Evolutionary conservation across 2,888 invertebrate genomes (phyloP), one percentile per base, ranked within the genome.

Genomic region (Apantesis nais): DNA sequence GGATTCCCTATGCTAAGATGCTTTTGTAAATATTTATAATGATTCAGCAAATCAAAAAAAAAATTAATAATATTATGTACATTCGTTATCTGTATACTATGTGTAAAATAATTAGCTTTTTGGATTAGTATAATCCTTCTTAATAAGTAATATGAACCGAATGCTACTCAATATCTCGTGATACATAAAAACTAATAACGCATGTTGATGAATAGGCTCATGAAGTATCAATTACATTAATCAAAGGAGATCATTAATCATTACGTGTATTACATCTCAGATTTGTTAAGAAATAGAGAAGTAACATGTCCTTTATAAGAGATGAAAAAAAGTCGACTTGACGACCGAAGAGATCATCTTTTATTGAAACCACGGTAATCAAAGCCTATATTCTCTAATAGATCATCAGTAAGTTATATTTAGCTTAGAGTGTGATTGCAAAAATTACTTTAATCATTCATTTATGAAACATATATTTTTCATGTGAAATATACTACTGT

Each of bases 211-310:
- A 25, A 41, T 25, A 58, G 31, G 25, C 16, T 61, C 25, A 41
- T 9, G 55, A 60, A 62, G 62, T 68, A 55, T 5, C 60, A 65
- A 62, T 62, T 64, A 69, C 9, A n/a, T 60, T 29, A 29, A 65
- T 65, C 60, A 69, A 69, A 69, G 48, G 60, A 14, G 37, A 60
- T 48, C 29, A 69, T 61, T 65, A 48, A 69, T 69, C 65, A 64
- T 60, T 62, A 39, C 16, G 11, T 62, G 39, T 39, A n/a, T 39
- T 39, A 63, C 29, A 14, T 63, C 44, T 44, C 19, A 19, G 29
- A 44, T 44, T 44, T 63, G 29, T 63, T 44, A 31, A 22, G 63
- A 44, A 63, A 63, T 63, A 31, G 7, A 0, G 22, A 5, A 12
- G 63, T 44, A 31, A 63, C 31, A 44, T 44, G 22, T 44, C 41